phyloP scores from a whole-genome alignment of 37 sponge, comb jelly and placozoan genomes.

The Amphimedon queenslandica region DNA sequence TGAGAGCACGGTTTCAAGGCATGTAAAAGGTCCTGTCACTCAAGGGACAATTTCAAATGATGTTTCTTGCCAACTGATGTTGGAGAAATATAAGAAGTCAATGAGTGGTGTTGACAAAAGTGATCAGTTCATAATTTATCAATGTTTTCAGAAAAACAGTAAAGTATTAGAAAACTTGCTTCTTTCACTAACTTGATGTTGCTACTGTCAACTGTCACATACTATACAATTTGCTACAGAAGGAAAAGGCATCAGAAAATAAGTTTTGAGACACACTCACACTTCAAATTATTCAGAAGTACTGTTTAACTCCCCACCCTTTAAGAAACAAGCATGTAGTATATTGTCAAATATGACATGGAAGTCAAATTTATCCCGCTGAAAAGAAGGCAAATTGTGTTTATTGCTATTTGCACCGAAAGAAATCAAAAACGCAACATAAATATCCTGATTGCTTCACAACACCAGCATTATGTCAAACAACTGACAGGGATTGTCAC shows the following conservation, averaged over 20 bases:
- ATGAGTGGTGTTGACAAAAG: constrained; percentile 53
- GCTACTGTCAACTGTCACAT: constrained; percentile 23
- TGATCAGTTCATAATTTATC: constrained; percentile 28
- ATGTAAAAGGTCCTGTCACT: neutral
- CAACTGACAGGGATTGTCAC: too few relatives aligned
- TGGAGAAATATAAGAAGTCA: constrained; percentile 33
- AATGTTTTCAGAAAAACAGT: constrained; percentile 15
- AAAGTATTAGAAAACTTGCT: constrained; percentile 41
- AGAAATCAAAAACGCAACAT: neutral
- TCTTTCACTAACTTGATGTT: constrained; percentile 39
- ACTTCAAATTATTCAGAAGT: neutral
- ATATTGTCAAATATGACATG: neutral
- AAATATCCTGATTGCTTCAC: too few relatives aligned
- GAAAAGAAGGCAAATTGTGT: neutral
- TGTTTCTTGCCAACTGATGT: constrained; percentile 11
- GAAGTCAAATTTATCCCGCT: neutral
- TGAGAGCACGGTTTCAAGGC: neutral
- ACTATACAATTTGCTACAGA: constrained; percentile 7
- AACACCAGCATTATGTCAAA: too few relatives aligned
- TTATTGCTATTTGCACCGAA: neutral
- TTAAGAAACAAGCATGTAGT: neutral
- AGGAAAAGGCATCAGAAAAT: neutral
- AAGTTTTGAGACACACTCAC: neutral
- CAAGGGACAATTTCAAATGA: neutral
- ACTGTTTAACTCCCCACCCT: neutral